A percentile compares a stretch with the other conserved stretches of the same genome.
Conservation (phyloP, 2,113 vertebrate species). For the Mesitornis unicolor region DNA sequence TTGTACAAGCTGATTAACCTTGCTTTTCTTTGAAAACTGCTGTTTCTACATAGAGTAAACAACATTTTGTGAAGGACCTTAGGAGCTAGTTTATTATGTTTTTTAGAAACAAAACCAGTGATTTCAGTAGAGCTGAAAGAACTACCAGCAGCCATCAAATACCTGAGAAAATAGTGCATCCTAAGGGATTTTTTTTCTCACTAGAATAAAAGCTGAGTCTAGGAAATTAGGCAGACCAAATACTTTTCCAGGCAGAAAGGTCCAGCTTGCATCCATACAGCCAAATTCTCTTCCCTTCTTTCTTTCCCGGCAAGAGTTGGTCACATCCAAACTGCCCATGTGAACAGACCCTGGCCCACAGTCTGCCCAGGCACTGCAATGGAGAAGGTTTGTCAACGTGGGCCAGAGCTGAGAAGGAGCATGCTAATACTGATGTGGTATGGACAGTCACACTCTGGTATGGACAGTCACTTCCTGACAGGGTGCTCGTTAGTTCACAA, state of each 20-base stretch:
- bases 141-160: neutral
- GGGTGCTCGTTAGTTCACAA: neutral
- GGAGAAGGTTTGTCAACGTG: accelerated
- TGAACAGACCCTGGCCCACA: neutral
- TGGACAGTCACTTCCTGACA: neutral
- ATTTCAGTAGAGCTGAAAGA: neutral
- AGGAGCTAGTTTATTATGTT: neutral
- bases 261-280: neutral
- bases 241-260: neutral
- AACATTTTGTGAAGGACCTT: neutral
- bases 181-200: neutral
- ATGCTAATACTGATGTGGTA: too few relatives aligned
- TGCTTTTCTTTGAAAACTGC: neutral
- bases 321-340: neutral
- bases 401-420: neutral
- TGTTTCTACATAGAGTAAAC: neutral
- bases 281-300: neutral
- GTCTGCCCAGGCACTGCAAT: neutral
- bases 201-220: neutral
- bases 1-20: neutral
- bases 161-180: neutral
- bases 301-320: neutral
- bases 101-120: neutral
- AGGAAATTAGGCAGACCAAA: neutral
- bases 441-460: too few relatives aligned